Evolutionary conservation across 2,888 invertebrate species (phyloP).

Genomic region (Molorchus minor): DNA sequence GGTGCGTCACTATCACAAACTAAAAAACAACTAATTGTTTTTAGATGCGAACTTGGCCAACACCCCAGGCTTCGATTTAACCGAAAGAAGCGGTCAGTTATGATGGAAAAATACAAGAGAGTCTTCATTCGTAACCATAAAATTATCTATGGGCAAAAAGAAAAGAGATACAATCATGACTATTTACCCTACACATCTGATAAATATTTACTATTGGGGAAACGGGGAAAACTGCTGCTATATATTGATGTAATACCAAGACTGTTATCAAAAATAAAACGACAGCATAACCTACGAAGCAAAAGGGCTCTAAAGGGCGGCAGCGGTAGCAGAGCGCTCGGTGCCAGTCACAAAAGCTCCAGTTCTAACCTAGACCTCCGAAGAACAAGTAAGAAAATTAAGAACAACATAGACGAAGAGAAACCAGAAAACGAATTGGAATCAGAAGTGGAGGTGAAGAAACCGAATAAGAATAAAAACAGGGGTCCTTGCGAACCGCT

Average conservation of each 20-base stretch:
- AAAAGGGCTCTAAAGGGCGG: slow-evolving; percentile 54
- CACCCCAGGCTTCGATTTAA: slow-evolving; percentile 89
- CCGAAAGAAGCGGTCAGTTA: slow-evolving; percentile 70
- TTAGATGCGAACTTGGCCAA: slow-evolving; percentile 81
- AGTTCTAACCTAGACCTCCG: slow-evolving; percentile 52
- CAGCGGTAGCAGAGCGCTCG: slow-evolving; percentile 56
- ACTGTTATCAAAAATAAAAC: too few relatives aligned
- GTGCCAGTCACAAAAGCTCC: slow-evolving; percentile 53
- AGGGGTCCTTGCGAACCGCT: slow-evolving; percentile 76
- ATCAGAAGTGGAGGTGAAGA: slow-evolving; percentile 50
- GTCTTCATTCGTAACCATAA: slow-evolving; percentile 53
- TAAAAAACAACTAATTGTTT: too few relatives aligned
- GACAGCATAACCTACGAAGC: slow-evolving; percentile 17
- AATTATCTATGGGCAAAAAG: slow-evolving; percentile 44
- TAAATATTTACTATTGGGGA: too few relatives aligned
- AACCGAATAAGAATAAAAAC: slow-evolving; percentile 52
- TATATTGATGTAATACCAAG: too few relatives aligned
- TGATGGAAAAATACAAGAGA: slow-evolving; percentile 57
- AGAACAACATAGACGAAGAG: slow-evolving; percentile 42
- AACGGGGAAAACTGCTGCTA: too few relatives aligned
- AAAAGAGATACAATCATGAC: slow-evolving; percentile 57
- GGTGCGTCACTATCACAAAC: too few relatives aligned
- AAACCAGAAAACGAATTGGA: slow-evolving; percentile 46
- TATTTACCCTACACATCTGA: slow-evolving; percentile 46
- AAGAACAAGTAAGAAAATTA: slow-evolving; percentile 49